phyloP scores from a whole-genome alignment of 2,888 invertebrate genomes.

The Acronicta alni region DNA sequence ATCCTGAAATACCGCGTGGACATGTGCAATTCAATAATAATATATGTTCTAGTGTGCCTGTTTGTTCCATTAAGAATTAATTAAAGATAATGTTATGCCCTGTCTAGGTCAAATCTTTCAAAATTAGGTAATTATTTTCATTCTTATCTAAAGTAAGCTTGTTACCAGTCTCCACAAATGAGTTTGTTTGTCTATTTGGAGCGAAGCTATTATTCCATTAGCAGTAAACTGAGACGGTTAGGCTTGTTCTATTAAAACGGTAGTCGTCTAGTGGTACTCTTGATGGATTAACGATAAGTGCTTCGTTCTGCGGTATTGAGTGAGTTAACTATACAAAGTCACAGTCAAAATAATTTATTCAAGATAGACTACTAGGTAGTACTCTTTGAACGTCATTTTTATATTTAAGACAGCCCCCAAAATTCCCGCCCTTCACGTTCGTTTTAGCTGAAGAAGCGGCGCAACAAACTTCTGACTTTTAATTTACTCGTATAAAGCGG shows the following conservation, averaged over 20 bases:
- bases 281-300: conserved; percentile 4
- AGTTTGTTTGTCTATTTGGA: conserved; percentile 26
- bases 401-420: no score
- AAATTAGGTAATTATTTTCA: not conserved
- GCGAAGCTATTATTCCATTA: conserved; percentile 40
- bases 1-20: no score
- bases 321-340: not conserved
- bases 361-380: no score
- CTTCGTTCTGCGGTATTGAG: not conserved
- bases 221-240: conserved; percentile 19
- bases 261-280: conserved; percentile 15
- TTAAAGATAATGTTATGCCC: not conserved
- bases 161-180: conserved; percentile 31
- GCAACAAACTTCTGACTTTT: no score
- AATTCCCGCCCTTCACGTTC: no score
- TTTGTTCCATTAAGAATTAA: not conserved
- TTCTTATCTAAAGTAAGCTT: conserved; percentile 7
- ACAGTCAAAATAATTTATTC: no score
- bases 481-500: no score
- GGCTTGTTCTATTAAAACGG: conserved; percentile 9
- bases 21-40: no score
- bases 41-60: not conserved
- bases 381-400: no score
- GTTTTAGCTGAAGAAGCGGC: no score
- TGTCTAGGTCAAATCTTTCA: conserved; percentile 2